Base-by-base conservation (phyloP, 2,113 vertebrate genomes). In the Ophthalmolycus amberensis region DNA sequence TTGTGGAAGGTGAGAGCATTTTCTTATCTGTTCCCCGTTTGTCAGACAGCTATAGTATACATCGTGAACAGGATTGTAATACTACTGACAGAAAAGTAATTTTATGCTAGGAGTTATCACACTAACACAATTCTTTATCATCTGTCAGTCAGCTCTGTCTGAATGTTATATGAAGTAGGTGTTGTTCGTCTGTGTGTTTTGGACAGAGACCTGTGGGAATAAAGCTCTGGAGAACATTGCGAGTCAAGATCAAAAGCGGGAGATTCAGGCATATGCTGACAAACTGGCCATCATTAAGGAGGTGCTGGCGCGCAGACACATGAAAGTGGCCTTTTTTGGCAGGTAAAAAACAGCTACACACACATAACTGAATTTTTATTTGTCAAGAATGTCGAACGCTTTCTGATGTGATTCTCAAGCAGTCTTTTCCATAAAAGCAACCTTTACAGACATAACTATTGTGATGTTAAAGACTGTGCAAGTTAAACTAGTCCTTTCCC, bases 271-370 rank as follows among this genome's bases (percentile, higher is more conserved):
- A 0, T 98, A 96, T 90, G 95, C 95, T 60, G 93, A 84, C 27
- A 99, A 97, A 85, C 92, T 99, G 67, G 93, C 94, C 0, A 79
- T 96, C 77, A 99, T 99, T 37, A 96, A 96, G 71, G 98, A 98
- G 66, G 98, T 99, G 69, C 93, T 99, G 0, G 96, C 98, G 44
- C 96, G 98, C 54, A 95, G 97, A 80, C 96, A 99, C 44, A 99
- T 99, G 98, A 99, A 99, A 90, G 98, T 99, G 88, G 98, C 98
- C 0, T 99, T 99, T 94, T 99, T 99, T 94, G 98, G 98, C 94
- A 99, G 98, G 98, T 99, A 95, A 95, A 75, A 6, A 29, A 34
- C 42, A 0, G n/a, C 2, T 2, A 3, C 1, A 48, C 9, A 20
- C 14, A 29, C 18, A n/a, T n/a, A 60, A 12, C 37, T 64, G 58